A percentile compares a stretch with the other conserved stretches of the same genome.
Conservation (phyloP, 2,113 vertebrate genomes). For the Oryzias melastigma region DNA sequence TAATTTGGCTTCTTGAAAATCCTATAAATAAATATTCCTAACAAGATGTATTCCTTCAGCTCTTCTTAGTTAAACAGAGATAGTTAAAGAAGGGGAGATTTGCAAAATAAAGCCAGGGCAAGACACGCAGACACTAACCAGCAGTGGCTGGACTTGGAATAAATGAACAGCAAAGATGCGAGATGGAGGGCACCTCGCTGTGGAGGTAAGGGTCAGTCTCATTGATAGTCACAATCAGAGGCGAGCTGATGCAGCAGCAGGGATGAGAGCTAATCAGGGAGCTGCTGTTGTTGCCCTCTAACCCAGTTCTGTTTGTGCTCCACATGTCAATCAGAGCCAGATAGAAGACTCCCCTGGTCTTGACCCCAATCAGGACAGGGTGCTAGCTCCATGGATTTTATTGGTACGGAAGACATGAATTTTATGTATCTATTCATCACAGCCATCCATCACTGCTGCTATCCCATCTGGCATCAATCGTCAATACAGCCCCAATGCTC, state of each 20-base stretch:
- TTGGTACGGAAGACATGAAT: conserved; percentile 43
- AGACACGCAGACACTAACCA: conserved; percentile 26
- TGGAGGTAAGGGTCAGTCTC: conserved; percentile 35
- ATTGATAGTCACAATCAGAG: conserved; percentile 50
- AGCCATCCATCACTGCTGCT: conserved; percentile 16
- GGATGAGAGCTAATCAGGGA: conserved; percentile 37
- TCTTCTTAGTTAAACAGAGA: conserved; percentile 14
- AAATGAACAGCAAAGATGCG: conserved; percentile 16
- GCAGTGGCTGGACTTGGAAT: conserved; percentile 14
- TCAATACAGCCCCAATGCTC: conserved; percentile 35
- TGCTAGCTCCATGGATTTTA: conserved; percentile 29
- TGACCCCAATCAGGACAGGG: conserved; percentile 13
- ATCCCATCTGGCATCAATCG: conserved; percentile 34
- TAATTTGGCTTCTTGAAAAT: conserved; percentile 58
- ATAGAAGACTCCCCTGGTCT: conserved; percentile 12
- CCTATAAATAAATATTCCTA: conserved; percentile 37
- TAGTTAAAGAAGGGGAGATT: background rate
- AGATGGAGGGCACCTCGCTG: conserved; percentile 16
- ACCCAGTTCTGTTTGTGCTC: conserved; percentile 37
- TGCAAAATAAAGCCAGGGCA: conserved; percentile 17
- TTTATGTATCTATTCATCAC: conserved; percentile 41
- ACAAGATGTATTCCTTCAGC: conserved; percentile 26
- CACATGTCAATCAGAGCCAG: conserved; percentile 31
- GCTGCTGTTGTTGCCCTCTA: conserved; percentile 17
- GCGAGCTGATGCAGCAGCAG: conserved; percentile 11